Evolutionary conservation across 1,140 invertebrate species (phyloP).

Genomic region (Druon quercuslanigerum): DNA sequence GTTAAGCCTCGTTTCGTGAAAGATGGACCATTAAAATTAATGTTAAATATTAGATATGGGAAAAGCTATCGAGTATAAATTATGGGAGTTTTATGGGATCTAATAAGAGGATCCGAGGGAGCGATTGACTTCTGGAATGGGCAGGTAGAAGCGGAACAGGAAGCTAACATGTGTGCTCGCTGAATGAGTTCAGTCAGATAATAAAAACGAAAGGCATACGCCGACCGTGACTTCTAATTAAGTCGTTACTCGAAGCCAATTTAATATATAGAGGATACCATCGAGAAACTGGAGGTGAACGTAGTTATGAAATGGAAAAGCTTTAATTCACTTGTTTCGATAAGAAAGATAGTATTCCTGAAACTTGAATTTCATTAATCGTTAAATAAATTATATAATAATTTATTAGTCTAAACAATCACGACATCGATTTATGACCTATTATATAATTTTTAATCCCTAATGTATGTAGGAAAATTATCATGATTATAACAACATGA

Average conservation of each 20-base stretch:
- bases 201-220: slow-evolving; percentile 14
- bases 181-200: slow-evolving; percentile 12
- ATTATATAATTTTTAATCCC: too few relatives aligned
- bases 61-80: not conserved
- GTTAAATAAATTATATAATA: too few relatives aligned
- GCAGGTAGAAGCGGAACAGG: not conserved
- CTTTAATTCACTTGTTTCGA: too few relatives aligned
- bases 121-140: slow-evolving; percentile 9
- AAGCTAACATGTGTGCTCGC: not conserved
- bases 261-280: not conserved
- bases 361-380: too few relatives aligned
- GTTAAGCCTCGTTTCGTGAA: too few relatives aligned
- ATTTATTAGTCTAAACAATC: too few relatives aligned
- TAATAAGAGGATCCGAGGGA: not conserved
- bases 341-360: too few relatives aligned
- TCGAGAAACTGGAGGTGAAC: not conserved
- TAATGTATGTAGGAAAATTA: too few relatives aligned
- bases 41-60: not conserved
- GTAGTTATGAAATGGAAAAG: too few relatives aligned
- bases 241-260: not conserved
- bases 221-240: slow-evolving; percentile 13
- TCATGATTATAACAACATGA: too few relatives aligned
- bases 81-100: slow-evolving; percentile 2
- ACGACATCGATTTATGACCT: too few relatives aligned
- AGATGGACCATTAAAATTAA: not conserved